Conservation (phyloP, 2,797 vertebrate genomes). For the Pseudopleuronectes americanus region DNA sequence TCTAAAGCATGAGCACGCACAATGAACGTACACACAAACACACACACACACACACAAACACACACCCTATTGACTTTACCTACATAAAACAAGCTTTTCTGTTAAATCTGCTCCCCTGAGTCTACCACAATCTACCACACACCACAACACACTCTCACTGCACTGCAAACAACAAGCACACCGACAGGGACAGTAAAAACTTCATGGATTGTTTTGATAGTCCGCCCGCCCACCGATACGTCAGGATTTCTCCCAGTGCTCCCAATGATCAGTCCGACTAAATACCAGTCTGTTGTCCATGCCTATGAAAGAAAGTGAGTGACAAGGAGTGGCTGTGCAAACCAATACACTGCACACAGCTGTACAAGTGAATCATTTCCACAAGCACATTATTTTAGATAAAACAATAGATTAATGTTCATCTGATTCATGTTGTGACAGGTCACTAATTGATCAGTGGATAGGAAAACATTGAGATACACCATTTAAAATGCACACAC, state of each 20-base stretch:
- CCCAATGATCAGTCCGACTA: no score
- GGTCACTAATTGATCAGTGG: background rate
- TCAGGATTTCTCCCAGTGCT: no score
- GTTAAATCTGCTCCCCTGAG: background rate
- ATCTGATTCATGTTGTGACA: background rate
- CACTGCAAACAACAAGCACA: background rate
- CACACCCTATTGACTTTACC: slow-evolving; percentile 13
- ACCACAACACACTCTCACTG: background rate
- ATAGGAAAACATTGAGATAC: background rate
- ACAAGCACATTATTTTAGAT: background rate
- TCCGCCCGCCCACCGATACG: background rate
- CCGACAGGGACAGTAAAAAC: background rate
- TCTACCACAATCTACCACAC: background rate
- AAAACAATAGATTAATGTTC: background rate
- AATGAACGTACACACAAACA: slow-evolving; percentile 28
- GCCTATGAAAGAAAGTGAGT: no score
- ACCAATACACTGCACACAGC: no score
- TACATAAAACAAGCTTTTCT: slow-evolving; percentile 23
- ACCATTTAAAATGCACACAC: slow-evolving; percentile 2
- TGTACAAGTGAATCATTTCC: no score
- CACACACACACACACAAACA: background rate
- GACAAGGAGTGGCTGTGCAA: no score
- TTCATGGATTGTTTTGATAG: background rate
- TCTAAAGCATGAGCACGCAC: slow-evolving; percentile 58
- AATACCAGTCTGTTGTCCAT: no score